Conservation (phyloP, 1,140 invertebrate species). For the Caenorhabditis latens region DNA sequence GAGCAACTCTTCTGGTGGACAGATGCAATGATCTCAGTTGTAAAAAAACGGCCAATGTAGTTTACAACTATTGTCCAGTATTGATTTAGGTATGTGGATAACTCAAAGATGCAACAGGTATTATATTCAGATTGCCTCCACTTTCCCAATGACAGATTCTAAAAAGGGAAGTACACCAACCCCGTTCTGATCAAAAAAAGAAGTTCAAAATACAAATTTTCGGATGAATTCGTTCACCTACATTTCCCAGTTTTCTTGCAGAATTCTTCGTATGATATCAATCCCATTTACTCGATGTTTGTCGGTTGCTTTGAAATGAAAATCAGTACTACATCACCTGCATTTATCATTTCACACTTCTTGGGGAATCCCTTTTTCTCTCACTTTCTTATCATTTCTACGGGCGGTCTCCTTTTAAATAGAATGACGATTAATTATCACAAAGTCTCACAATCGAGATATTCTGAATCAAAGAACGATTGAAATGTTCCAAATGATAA, state of each 20-base stretch:
- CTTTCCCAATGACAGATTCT: too few species aligned
- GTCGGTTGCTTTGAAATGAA: background rate
- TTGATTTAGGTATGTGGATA: background rate
- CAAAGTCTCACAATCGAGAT: background rate
- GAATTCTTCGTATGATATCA: background rate
- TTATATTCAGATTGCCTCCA: background rate
- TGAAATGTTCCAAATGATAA: conserved; percentile 9
- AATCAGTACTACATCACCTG: background rate
- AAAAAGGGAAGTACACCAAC: too few species aligned
- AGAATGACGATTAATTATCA: background rate
- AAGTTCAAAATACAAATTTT: background rate
- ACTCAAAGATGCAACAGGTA: background rate
- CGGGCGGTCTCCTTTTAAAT: background rate
- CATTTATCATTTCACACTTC: conserved; percentile 21
- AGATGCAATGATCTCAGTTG: conserved; percentile 5
- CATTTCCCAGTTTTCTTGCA: background rate
- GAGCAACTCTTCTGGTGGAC: conserved; percentile 31
- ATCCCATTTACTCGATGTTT: background rate
- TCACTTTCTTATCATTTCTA: conserved; percentile 15
- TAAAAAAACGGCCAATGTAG: background rate
- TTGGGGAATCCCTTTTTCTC: background rate
- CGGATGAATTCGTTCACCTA: background rate
- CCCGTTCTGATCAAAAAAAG: too few species aligned
- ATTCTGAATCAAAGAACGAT: background rate
- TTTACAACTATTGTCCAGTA: conserved; percentile 18